A percentile compares a stretch with the other conserved stretches of the same genome.
Evolutionary conservation across 2,888 invertebrate species (phyloP).

Genomic region (Eupeodes latifasciatus): DNA sequence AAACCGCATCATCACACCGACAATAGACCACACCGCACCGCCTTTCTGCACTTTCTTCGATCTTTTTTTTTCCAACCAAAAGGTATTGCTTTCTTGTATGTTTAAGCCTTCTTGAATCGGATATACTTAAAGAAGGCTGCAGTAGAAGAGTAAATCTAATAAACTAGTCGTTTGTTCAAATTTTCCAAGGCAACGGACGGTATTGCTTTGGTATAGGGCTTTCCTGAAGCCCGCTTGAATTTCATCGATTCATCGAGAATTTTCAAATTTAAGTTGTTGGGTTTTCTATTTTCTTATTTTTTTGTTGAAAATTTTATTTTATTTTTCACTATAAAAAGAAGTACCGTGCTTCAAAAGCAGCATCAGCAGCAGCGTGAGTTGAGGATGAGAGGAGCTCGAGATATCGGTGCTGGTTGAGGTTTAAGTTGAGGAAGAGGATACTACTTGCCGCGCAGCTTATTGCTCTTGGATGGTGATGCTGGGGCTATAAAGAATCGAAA

Average conservation of each 20-base stretch:
- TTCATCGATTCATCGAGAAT: conserved; percentile 67
- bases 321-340: conserved; percentile 13
- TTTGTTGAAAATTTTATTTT: neutral
- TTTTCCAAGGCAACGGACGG: neutral
- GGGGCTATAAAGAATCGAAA: conserved; percentile 70
- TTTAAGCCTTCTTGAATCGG: neutral
- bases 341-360: conserved; percentile 16
- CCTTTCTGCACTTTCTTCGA: conserved; percentile 60
- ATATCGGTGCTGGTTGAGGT: neutral
- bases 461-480: conserved; percentile 42
- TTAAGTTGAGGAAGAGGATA: neutral
- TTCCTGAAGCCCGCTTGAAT: conserved; percentile 37
- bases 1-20: conserved; percentile 20
- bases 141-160: conserved; percentile 63
- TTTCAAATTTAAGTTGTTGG: conserved; percentile 52
- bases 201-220: conserved; percentile 14
- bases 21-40: conserved; percentile 61
- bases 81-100: too few relatives aligned
- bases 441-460: neutral
- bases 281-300: conserved; percentile 1
- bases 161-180: conserved; percentile 71
- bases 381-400: neutral
- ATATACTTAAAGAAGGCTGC: conserved; percentile 10
- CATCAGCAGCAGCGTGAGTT: neutral
- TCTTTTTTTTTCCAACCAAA: neutral